Percentiles rank a stretch among this genome's conserved stretches.
Evolutionary conservation across 2,797 vertebrate genomes (phyloP).

Genomic region (Sphaeramia orbicularis): DNA sequence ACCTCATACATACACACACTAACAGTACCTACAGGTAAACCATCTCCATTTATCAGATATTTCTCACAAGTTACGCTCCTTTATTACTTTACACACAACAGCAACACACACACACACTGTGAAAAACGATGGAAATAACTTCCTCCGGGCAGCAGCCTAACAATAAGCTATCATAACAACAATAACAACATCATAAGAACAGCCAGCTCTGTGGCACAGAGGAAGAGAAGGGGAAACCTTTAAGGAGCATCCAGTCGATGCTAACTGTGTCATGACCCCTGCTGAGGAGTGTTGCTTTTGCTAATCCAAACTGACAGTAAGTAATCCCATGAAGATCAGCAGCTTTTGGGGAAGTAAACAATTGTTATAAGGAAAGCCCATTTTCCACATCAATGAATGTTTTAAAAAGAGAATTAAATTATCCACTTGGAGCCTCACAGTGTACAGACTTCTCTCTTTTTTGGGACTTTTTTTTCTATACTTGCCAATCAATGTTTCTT

Average conservation of each 20-base stretch:
- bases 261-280: conserved; percentile 59
- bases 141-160: conserved; percentile 22
- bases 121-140: conserved; percentile 25
- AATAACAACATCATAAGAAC: conserved; percentile 12
- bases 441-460: too few species aligned
- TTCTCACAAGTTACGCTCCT: conserved; percentile 6
- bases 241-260: conserved; percentile 38
- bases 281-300: conserved; percentile 48
- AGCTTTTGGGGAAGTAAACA: conserved; percentile 46
- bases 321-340: conserved; percentile 62
- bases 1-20: background rate
- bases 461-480: too few species aligned
- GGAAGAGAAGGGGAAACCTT: conserved; percentile 4
- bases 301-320: conserved; percentile 69
- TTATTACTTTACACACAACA: conserved; percentile 27
- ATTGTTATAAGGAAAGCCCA: conserved; percentile 34
- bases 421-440: too few species aligned
- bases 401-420: too few species aligned
- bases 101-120: background rate
- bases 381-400: background rate
- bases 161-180: conserved; percentile 26
- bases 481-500: background rate
- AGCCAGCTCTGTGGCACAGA: conserved; percentile 16
- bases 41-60: conserved; percentile 1
- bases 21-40: conserved; percentile 9